phyloP scores from a whole-genome alignment of 2,797 vertebrate species.

The Lepilemur ruficaudatus region DNA sequence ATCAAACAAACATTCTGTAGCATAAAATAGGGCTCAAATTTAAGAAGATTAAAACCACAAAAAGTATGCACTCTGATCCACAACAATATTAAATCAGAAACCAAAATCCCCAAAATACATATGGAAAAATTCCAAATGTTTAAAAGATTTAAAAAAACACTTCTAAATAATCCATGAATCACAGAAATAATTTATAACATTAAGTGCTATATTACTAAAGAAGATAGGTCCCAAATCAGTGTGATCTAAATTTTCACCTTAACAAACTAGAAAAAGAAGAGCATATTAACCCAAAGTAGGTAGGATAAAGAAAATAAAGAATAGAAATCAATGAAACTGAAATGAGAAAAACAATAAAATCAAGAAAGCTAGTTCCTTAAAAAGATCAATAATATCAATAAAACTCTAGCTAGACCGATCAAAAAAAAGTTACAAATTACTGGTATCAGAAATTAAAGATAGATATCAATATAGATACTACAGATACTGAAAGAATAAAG shows the following conservation, averaged over 20 bases:
- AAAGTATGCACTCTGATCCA: neutral
- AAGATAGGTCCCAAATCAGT: neutral
- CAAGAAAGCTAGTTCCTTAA: neutral
- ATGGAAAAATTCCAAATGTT: neutral
- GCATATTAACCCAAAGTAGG: neutral
- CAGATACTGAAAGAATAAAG: neutral
- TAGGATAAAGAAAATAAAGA: neutral
- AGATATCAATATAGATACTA: neutral
- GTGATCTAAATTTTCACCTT: neutral
- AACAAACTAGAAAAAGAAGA: neutral
- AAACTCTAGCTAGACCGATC: neutral
- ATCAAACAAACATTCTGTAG: neutral
- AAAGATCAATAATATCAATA: neutral
- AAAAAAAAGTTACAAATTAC: neutral
- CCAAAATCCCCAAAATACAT: neutral
- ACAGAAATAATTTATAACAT: neutral
- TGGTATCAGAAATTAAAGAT: neutral
- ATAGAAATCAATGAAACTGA: neutral
- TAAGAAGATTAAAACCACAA: neutral
- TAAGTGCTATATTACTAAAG: neutral
- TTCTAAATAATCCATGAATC: neutral
- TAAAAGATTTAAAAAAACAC: neutral
- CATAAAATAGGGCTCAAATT: neutral
- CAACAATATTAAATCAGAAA: constrained; percentile 11
- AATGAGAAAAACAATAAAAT: neutral